These are phyloP conservation scores for Carposina sasakii DNA, from an alignment of 1,140 invertebrate species.

Conservation along the genomic window DNA sequence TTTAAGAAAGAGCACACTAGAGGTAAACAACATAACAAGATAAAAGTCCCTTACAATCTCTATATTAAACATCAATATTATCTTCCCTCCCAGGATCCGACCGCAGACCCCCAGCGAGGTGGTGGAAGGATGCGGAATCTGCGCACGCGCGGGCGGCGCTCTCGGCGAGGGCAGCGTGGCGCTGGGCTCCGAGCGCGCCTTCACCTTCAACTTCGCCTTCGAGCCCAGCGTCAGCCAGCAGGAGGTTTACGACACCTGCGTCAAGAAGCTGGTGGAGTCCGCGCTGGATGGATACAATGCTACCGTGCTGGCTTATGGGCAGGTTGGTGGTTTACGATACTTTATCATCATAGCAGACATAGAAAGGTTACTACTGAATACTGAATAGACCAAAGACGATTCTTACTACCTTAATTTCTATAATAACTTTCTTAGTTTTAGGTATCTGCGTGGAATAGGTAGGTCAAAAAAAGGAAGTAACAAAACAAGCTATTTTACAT, in stretches of 20 bases:
- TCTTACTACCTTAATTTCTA: no score
- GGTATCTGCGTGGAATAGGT: no score
- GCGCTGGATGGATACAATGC: constrained; percentile 96
- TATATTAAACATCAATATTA: no score
- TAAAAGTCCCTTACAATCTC: no score
- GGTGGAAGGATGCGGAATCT: constrained; percentile 95
- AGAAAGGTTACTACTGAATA: no score
- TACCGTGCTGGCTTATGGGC: constrained; percentile 96
- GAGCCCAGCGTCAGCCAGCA: constrained; percentile 83
- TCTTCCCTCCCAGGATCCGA: constrained; percentile 82
- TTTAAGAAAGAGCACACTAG: neutral
- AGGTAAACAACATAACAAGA: neutral
- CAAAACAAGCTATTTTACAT: no score
- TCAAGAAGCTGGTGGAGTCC: constrained; percentile 88
- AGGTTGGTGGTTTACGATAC: constrained; percentile 76
- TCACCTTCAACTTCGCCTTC: constrained; percentile 98
- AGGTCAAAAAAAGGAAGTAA: no score
- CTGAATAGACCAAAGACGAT: no score
- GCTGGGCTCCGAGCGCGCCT: constrained; percentile 94
- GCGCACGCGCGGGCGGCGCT: constrained; percentile 91
- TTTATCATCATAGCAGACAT: no score
- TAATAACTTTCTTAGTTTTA: no score
- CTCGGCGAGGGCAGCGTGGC: constrained; percentile 92
- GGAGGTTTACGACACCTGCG: constrained; percentile 89
- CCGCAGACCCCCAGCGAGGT: constrained; percentile 94